Evolutionary conservation across 1,140 invertebrate species (phyloP).

Genomic region (Bombus polaris): DNA sequence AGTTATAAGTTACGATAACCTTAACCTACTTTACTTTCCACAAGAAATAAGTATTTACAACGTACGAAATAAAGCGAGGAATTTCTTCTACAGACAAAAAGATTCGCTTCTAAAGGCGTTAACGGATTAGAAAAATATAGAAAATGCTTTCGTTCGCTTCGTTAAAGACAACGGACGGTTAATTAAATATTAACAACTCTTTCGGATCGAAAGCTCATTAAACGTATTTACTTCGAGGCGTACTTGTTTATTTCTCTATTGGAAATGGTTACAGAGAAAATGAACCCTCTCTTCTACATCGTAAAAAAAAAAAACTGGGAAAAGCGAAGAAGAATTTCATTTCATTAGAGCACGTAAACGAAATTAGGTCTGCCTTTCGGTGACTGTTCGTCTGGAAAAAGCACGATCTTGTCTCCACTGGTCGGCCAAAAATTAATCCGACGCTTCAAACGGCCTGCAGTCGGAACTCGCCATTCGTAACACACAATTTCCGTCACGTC

Average conservation of each 20-base stretch:
- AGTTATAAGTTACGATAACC: no score
- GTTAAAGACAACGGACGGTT: neutral
- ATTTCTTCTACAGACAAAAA: neutral
- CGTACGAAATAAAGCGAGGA: neutral
- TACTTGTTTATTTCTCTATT: neutral
- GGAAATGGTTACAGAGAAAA: neutral
- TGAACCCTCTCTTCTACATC: neutral
- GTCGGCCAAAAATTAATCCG: conserved; percentile 23
- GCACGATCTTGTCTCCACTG: neutral
- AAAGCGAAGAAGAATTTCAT: neutral
- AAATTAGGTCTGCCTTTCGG: neutral
- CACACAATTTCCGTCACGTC: conserved; percentile 15
- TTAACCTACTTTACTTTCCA: no score
- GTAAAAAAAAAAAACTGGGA: neutral
- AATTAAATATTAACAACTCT: neutral
- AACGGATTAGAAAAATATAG: neutral
- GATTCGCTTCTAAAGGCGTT: neutral
- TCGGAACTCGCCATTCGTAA: neutral
- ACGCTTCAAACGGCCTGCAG: neutral
- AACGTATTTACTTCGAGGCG: neutral
- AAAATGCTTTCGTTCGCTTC: neutral
- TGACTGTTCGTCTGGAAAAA: neutral
- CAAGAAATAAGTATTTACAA: no score
- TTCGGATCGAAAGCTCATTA: neutral
- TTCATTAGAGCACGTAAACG: neutral